Conservation (phyloP, 2,888 invertebrate species). For the Acleris cristana region DNA sequence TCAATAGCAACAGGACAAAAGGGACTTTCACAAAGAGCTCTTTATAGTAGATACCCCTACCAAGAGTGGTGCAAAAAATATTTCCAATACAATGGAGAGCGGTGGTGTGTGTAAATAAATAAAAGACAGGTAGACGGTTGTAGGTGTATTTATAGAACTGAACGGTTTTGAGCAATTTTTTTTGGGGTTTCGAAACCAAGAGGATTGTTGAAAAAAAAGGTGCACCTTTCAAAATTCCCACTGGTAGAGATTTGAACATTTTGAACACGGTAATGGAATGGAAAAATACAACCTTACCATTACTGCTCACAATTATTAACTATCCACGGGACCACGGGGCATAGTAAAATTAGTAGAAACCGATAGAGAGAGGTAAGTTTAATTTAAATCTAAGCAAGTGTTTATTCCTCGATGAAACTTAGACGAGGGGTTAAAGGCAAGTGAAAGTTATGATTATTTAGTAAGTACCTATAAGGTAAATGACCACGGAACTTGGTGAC, state of each 20-base stretch:
- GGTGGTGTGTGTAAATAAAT: constrained; percentile 78
- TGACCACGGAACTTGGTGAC: too few relatives aligned
- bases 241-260: constrained; percentile 43
- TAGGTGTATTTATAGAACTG: constrained; percentile 72
- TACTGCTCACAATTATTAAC: too few relatives aligned
- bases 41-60: constrained; percentile 62
- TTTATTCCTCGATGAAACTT: too few relatives aligned
- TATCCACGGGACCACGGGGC: too few relatives aligned
- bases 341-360: too few relatives aligned
- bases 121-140: constrained; percentile 79
- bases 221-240: constrained; percentile 79
- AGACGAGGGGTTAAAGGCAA: too few relatives aligned
- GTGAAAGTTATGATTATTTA: too few relatives aligned
- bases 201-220: constrained; percentile 51
- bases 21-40: constrained; percentile 62
- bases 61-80: constrained; percentile 64
- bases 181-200: constrained; percentile 43
- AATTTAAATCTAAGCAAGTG: too few relatives aligned
- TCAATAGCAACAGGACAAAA: constrained; percentile 34
- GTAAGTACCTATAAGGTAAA: too few relatives aligned
- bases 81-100: constrained; percentile 59
- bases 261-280: neutral
- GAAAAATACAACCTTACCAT: too few relatives aligned
- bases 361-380: too few relatives aligned
- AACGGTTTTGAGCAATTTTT: constrained; percentile 61